Conservation (phyloP, 2,113 vertebrate genomes). For the Tragelaphus scriptus region DNA sequence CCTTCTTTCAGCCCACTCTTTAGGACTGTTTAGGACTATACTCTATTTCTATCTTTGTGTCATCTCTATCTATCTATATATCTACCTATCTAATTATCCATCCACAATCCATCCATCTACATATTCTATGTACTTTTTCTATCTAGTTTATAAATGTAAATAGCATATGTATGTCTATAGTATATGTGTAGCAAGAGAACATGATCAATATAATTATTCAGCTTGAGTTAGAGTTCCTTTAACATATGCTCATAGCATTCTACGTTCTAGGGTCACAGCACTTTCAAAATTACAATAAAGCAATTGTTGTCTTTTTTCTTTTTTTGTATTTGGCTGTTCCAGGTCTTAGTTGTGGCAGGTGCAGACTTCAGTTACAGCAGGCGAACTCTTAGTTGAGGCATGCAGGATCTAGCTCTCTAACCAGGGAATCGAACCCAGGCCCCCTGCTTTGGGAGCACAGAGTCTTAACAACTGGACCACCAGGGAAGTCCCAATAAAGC, state of each 20-base stretch:
- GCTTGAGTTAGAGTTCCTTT: background rate
- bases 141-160: background rate
- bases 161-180: background rate
- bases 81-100: background rate
- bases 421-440: background rate
- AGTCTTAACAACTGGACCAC: background rate
- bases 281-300: background rate
- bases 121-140: background rate
- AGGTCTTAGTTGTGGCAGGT: background rate
- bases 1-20: background rate
- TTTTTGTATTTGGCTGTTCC: background rate
- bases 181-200: background rate
- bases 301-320: background rate
- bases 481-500: background rate
- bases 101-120: background rate
- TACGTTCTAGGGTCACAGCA: background rate
- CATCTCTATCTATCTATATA: background rate
- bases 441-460: background rate
- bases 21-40: background rate
- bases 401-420: background rate
- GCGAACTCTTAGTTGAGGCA: background rate
- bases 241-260: background rate
- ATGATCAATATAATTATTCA: background rate
- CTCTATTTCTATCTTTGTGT: background rate
- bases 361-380: background rate